phyloP scores from a whole-genome alignment of 2,888 invertebrate genomes.

The Drosophila affinis region DNA sequence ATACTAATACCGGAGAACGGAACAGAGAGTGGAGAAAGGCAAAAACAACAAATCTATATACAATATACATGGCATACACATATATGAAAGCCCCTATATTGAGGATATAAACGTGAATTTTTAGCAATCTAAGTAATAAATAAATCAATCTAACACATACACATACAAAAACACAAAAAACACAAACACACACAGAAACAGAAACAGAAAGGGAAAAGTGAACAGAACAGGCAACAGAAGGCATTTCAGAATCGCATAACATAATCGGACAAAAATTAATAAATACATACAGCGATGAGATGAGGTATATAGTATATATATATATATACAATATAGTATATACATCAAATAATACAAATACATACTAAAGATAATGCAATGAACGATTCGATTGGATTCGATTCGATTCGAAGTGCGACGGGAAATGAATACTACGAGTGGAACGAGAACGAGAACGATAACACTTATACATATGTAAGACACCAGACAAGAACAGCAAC shows the following conservation, averaged over 20 bases:
- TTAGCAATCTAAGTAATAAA: conserved; percentile 75
- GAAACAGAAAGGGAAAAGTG: neutral
- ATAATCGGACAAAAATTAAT: conserved; percentile 20
- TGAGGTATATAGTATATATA: neutral
- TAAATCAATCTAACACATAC: conserved; percentile 62
- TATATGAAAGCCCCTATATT: conserved; percentile 69
- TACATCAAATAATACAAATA: neutral
- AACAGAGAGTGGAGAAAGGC: neutral
- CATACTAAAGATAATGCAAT: neutral
- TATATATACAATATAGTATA: neutral
- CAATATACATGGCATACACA: conserved; percentile 47
- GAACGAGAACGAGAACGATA: conserved; percentile 24
- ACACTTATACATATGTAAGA: conserved; percentile 47
- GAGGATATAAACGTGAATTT: conserved; percentile 77
- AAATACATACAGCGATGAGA: neutral
- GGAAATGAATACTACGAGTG: conserved; percentile 32
- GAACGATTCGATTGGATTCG: neutral
- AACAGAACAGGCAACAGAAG: conserved; percentile 6
- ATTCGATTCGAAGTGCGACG: conserved; percentile 5
- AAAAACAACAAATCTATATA: conserved; percentile 39
- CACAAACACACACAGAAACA: conserved; percentile 5
- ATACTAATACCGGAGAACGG: conserved; percentile 27
- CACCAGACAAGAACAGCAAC: conserved; percentile 28
- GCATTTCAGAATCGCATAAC: conserved; percentile 55
- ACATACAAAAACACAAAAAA: conserved; percentile 52